phyloP scores from a whole-genome alignment of 30 jellyfish, hydroid and myxozoan species.

The Clytia hemisphaerica region DNA sequence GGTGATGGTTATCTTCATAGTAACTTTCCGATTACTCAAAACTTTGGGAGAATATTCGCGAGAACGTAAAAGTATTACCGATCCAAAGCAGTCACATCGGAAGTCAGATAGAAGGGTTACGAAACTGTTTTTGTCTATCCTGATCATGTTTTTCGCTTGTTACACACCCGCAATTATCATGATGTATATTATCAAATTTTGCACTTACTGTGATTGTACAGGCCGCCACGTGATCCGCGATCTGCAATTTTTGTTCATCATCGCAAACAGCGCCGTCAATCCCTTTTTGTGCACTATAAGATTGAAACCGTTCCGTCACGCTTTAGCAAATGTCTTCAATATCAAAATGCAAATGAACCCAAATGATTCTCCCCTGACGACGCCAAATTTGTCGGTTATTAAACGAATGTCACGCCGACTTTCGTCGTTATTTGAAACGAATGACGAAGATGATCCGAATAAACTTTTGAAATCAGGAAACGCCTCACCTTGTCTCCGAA shows the following conservation, averaged over 20 bases:
- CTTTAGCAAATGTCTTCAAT: conserved; percentile 39
- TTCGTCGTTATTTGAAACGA: no score
- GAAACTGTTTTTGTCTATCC: conserved; percentile 43
- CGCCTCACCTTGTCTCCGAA: no score
- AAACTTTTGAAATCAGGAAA: no score
- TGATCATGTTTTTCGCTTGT: conserved; percentile 43
- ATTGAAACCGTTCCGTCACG: conserved; percentile 70
- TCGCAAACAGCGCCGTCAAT: conserved; percentile 68
- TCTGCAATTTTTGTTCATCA: conserved; percentile 61
- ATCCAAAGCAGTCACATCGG: conserved; percentile 2
- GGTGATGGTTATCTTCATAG: conserved; percentile 45
- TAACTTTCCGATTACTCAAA: conserved; percentile 35
- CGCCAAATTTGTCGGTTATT: no score
- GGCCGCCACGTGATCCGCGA: conserved; percentile 84
- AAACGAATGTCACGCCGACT: no score
- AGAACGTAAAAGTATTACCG: conserved; percentile 24
- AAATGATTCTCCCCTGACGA: no score
- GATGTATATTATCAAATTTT: conserved; percentile 64
- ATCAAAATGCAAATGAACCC: neutral
- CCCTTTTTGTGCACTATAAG: conserved; percentile 89
- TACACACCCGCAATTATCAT: conserved; percentile 72
- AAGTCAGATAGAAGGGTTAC: conserved; percentile 56
- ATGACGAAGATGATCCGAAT: no score
- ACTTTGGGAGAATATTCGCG: conserved; percentile 1
- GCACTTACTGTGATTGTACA: conserved; percentile 70